Evolutionary conservation across 2,888 invertebrate species (phyloP), one percentile per base, ranked within the genome.

Genomic region (Zeuzera pyrina): DNA sequence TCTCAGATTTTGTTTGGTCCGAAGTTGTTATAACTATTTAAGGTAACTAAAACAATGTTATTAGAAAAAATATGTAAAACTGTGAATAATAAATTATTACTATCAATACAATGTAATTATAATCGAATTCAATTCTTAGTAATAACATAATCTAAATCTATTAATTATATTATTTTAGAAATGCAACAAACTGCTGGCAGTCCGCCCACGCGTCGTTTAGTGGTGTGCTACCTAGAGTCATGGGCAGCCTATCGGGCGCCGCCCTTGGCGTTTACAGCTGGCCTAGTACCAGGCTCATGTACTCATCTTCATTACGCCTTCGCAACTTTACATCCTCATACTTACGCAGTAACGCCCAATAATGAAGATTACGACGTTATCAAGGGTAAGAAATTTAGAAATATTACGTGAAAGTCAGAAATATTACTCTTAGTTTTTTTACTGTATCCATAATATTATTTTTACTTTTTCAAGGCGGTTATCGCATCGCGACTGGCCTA

Each of bases 291-390:
- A 11, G 84, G 85, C 2, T 85, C 87, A 41, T 93, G 93, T 66
- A 90, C 91, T 2, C 92, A 93, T 54, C 70, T 92, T 2, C 86
- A 92, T 39, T 93, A 92, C 53, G 88, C 89, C 1, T 90, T 89
- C 43, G 91, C 91, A 3, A 86, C 87, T 2, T 69, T 93, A 39
- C 89, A 92, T 52, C 88, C 89, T 0, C 86, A 88, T 41, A 86
- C 85, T 0, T 86, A 87, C 47, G 73, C 84, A 8, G 73, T 92
- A 12, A 74, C 86, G 25, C 85, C 91, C 0, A 81, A 86, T 19
- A 90, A 92, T 60, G 86, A 87, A 33, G 90, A 90, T 51, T 90
- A 88, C 47, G 92, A 92, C 52, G 66, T 90, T 35, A 74, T 91
- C 5, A 89, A 89, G 84, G 91, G 91, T 89, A 44, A 25, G 13